Evolutionary conservation across 37 sponge, comb jelly and placozoan species (phyloP).

Genomic region (Chondrosia reniformis): DNA sequence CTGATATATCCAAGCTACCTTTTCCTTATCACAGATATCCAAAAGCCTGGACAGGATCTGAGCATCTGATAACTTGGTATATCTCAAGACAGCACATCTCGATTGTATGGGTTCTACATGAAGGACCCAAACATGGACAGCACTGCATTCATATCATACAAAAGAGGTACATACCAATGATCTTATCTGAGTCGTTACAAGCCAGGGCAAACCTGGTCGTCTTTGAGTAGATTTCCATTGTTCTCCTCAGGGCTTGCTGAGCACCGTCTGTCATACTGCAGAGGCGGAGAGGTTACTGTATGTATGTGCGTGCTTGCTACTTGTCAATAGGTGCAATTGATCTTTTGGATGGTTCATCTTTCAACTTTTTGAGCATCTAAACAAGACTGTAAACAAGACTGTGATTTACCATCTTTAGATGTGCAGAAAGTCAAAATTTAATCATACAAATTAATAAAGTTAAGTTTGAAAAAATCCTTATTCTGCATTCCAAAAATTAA

Average conservation of each 20-base stretch:
- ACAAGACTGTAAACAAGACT: too few species aligned
- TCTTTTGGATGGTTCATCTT: too few species aligned
- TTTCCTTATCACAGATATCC: conserved; percentile 92
- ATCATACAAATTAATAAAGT: too few species aligned
- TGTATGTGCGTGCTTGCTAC: not conserved
- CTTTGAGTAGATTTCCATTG: conserved; percentile 98
- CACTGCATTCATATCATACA: not conserved
- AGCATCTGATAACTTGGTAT: conserved; percentile 76
- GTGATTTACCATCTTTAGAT: too few species aligned
- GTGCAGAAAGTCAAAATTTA: too few species aligned
- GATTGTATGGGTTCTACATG: conserved; percentile 91
- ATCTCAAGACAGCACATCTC: conserved; percentile 93
- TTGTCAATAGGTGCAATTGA: not conserved
- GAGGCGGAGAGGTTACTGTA: not conserved
- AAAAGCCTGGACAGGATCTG: conserved; percentile 80
- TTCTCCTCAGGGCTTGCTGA: conserved; percentile 94
- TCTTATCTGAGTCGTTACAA: conserved; percentile 96
- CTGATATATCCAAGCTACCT: too few species aligned
- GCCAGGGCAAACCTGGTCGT: conserved; percentile 97
- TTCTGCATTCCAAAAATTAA: too few species aligned
- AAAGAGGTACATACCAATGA: conserved; percentile 58
- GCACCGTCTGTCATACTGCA: conserved; percentile 95
- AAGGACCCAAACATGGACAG: not conserved
- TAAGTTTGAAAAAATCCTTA: too few species aligned
- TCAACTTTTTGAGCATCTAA: too few species aligned